Evolutionary conservation across 1,140 invertebrate species (phyloP).

Genomic region (Trachymyrmex cornetzi): DNA sequence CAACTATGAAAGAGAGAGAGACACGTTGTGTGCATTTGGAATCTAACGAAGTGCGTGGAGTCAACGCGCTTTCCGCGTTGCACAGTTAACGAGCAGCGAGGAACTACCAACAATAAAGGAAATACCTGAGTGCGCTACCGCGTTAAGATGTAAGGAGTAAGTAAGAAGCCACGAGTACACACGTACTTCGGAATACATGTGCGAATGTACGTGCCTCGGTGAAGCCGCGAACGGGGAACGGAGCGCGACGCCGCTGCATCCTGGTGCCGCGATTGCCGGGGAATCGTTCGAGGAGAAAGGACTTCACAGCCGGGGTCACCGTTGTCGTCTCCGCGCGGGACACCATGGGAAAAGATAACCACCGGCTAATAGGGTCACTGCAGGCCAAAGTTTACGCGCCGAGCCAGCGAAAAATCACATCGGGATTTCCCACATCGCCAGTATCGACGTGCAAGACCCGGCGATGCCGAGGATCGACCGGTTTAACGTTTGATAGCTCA

Average conservation of each 20-base stretch:
- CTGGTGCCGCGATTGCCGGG: conserved; percentile 40
- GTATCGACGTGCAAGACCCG: conserved; percentile 39
- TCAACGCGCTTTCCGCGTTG: conserved; percentile 45
- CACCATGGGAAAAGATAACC: conserved; percentile 73
- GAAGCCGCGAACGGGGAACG: not conserved
- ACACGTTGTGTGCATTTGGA: not conserved
- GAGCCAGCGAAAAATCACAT: conserved; percentile 42
- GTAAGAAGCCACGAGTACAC: not conserved
- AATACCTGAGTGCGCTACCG: conserved; percentile 7
- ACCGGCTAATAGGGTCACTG: conserved; percentile 73
- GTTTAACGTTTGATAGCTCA: conserved; percentile 55
- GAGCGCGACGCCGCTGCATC: conserved; percentile 45
- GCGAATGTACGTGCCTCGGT: conserved; percentile 27
- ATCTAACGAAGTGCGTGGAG: conserved; percentile 26
- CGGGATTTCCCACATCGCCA: conserved; percentile 57
- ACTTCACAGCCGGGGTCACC: conserved; percentile 65
- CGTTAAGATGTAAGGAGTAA: not conserved
- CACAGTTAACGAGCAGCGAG: conserved; percentile 52
- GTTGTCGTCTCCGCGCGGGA: conserved; percentile 62
- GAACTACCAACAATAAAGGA: conserved; percentile 42
- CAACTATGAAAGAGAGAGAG: no score
- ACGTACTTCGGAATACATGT: conserved; percentile 31
- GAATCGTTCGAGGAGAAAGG: conserved; percentile 74
- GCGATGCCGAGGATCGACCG: conserved; percentile 15
- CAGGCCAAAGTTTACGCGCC: conserved; percentile 64